These are phyloP conservation scores for Bhutanitis thaidina DNA, from an alignment of 2,888 invertebrate genomes.

Conservation along the genomic window DNA sequence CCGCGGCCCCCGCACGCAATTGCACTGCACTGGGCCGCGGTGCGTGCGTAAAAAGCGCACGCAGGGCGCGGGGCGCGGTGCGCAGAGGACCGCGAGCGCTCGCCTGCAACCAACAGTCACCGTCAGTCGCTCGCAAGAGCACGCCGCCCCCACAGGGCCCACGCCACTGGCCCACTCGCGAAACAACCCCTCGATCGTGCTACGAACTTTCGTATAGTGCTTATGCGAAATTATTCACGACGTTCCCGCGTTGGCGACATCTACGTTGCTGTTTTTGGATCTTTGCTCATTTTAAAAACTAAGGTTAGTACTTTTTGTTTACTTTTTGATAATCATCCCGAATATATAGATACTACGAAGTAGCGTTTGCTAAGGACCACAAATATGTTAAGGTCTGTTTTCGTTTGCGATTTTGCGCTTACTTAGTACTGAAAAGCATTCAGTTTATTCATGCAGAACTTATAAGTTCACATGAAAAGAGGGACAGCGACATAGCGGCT, in stretches of 20 bases:
- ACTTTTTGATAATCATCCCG: background rate
- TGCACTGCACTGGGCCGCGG: slow-evolving; percentile 73
- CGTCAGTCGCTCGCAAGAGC: slow-evolving; percentile 70
- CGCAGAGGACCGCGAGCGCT: slow-evolving; percentile 49
- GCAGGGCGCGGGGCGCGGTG: slow-evolving; percentile 61
- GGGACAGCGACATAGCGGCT: slow-evolving; percentile 55
- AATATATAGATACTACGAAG: background rate
- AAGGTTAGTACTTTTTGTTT: slow-evolving; percentile 32
- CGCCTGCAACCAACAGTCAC: slow-evolving; percentile 60
- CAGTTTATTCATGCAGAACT: slow-evolving; percentile 23
- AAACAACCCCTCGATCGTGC: slow-evolving; percentile 60
- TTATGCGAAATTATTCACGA: slow-evolving; percentile 52
- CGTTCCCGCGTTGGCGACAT: slow-evolving; percentile 34
- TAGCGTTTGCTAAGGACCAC: slow-evolving; percentile 4
- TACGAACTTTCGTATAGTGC: slow-evolving; percentile 61
- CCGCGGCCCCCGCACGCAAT: slow-evolving; percentile 69
- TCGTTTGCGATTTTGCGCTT: slow-evolving; percentile 30
- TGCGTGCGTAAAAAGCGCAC: slow-evolving; percentile 79
- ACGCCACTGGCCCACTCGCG: slow-evolving; percentile 45
- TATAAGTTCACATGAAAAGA: slow-evolving; percentile 36
- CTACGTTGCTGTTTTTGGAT: slow-evolving; percentile 33
- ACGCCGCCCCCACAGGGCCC: slow-evolving; percentile 72
- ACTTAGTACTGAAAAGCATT: slow-evolving; percentile 20
- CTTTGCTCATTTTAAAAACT: slow-evolving; percentile 33
- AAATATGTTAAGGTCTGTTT: slow-evolving; percentile 17